Evolutionary conservation across 1,140 invertebrate species (phyloP).

Genomic region (Rhyzopertha dominica): DNA sequence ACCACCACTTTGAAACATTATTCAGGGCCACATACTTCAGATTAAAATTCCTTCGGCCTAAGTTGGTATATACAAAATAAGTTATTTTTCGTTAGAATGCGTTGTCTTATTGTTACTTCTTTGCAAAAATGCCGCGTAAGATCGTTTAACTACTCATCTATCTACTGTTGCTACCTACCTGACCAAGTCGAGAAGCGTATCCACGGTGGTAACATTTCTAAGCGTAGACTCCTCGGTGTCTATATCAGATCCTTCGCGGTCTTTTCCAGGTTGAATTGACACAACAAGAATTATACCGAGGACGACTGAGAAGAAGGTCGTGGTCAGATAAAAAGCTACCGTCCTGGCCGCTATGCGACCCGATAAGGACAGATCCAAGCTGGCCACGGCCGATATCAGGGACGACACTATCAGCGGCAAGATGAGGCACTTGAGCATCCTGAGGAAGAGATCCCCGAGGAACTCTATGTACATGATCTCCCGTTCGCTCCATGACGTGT

Average conservation of each 20-base stretch:
- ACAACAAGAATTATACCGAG: constrained; percentile 68
- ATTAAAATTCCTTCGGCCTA: no score
- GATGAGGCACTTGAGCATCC: constrained; percentile 71
- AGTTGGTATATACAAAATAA: no score
- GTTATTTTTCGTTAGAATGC: no score
- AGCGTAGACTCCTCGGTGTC: constrained; percentile 16
- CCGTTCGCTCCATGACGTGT: constrained; percentile 48
- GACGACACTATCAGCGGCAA: constrained; percentile 70
- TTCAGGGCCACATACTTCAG: no score
- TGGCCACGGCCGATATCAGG: constrained; percentile 66
- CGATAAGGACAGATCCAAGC: constrained; percentile 60
- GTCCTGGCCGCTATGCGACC: constrained; percentile 63
- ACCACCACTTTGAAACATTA: no score
- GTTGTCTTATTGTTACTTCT: neutral
- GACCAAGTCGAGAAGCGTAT: constrained; percentile 79
- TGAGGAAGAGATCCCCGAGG: constrained; percentile 63
- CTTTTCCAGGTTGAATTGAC: constrained; percentile 63
- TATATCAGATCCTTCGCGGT: constrained; percentile 22
- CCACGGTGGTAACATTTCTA: constrained; percentile 67
- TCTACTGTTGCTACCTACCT: constrained; percentile 44
- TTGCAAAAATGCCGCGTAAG: no score
- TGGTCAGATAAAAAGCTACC: constrained; percentile 69
- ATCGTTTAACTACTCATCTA: no score
- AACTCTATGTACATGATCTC: constrained; percentile 67
- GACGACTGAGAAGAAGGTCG: constrained; percentile 70